A percentile compares a stretch with the other conserved stretches of the same genome.
These are phyloP conservation scores for Anguilla obscura DNA, from an alignment of 2,797 vertebrate genomes.

Conservation along the genomic window DNA sequence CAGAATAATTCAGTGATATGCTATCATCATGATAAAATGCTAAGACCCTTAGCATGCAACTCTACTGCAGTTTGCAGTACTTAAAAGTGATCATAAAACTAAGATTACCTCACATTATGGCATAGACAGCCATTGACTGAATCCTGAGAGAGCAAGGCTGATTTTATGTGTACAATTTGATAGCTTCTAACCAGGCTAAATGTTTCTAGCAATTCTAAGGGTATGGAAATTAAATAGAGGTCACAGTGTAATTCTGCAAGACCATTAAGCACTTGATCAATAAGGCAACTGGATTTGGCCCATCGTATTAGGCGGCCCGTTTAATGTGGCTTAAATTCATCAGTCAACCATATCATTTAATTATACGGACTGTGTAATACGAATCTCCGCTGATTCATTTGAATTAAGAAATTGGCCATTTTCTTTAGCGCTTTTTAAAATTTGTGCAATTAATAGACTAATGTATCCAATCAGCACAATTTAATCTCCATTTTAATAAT, in stretches of 20 bases:
- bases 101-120: neutral
- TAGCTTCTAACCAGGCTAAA: conserved; percentile 59
- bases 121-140: conserved; percentile 55
- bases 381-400: conserved; percentile 53
- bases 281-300: conserved; percentile 68
- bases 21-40: neutral
- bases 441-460: conserved; percentile 13
- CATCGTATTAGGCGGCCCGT: conserved; percentile 68
- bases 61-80: neutral
- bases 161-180: conserved; percentile 45
- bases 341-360: conserved; percentile 64
- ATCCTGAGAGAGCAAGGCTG: conserved; percentile 37
- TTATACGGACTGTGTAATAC: conserved; percentile 59
- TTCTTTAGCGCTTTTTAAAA: neutral
- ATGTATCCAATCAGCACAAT: conserved; percentile 23
- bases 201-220: conserved; percentile 57
- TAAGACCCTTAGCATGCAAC: neutral
- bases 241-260: conserved; percentile 64
- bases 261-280: conserved; percentile 72
- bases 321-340: conserved; percentile 60
- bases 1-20: neutral
- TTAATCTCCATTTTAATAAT: conserved; percentile 13
- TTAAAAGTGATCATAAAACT: conserved; percentile 7
- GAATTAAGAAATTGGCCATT: conserved; percentile 43
- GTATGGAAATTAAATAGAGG: conserved; percentile 70